phyloP scores from a whole-genome alignment of 2,797 vertebrate genomes.

The Momotus momota region DNA sequence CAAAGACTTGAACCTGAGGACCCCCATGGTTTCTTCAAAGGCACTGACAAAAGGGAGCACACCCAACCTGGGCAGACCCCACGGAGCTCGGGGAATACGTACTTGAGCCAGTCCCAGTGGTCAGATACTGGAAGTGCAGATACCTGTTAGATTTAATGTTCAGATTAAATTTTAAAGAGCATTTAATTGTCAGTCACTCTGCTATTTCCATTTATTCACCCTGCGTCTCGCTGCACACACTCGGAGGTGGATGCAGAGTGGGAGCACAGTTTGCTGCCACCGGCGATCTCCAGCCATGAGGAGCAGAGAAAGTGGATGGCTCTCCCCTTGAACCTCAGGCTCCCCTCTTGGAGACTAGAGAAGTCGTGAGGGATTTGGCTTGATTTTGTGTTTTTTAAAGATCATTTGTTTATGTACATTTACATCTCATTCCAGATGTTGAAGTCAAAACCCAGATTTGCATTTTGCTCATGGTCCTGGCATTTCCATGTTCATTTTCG shows the following conservation, averaged over 20 bases:
- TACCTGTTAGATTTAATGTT: background rate
- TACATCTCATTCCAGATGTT: background rate
- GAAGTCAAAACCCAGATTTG: background rate
- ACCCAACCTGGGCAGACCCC: background rate
- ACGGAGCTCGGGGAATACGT: background rate
- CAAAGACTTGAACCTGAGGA: too few relatives aligned
- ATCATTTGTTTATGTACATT: rapidly evolving
- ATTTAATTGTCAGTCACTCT: constrained; percentile 58
- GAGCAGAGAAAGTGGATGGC: background rate
- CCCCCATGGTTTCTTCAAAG: background rate
- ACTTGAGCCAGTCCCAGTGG: background rate
- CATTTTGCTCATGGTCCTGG: background rate
- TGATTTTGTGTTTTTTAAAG: background rate
- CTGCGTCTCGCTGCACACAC: background rate
- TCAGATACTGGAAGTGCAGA: background rate
- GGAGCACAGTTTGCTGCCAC: background rate
- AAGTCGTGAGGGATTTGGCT: background rate
- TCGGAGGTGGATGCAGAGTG: background rate
- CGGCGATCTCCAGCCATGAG: rapidly evolving
- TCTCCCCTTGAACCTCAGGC: background rate
- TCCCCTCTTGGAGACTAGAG: background rate
- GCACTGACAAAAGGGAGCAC: rapidly evolving
- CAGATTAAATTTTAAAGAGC: constrained; percentile 53
- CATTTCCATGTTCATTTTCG: background rate
- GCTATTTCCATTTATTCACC: background rate